Conservation (phyloP, 1,140 invertebrate genomes). For the Hormaphis cornu region DNA sequence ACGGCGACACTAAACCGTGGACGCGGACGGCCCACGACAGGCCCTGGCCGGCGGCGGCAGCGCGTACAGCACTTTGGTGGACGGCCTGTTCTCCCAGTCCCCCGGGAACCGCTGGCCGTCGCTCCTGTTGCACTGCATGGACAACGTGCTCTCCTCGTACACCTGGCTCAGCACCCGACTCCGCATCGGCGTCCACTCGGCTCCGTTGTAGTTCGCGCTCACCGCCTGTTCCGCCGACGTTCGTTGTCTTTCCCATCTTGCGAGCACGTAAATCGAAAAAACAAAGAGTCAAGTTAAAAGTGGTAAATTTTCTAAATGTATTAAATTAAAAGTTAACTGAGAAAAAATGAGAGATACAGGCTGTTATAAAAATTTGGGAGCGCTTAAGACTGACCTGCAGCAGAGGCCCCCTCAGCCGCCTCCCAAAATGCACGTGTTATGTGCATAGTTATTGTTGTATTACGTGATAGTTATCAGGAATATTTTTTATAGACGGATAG, state of each 20-base stretch:
- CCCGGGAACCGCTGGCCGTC: slow-evolving; percentile 74
- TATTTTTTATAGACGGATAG: too few relatives aligned
- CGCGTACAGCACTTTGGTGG: slow-evolving; percentile 47
- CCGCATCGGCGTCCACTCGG: slow-evolving; percentile 74
- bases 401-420: too few relatives aligned
- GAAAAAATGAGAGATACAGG: too few relatives aligned
- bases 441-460: too few relatives aligned
- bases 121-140: slow-evolving; percentile 92
- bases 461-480: too few relatives aligned
- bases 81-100: slow-evolving; percentile 54
- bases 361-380: too few relatives aligned
- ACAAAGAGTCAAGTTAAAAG: too few relatives aligned
- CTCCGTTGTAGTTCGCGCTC: slow-evolving; percentile 67
- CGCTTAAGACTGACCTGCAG: too few relatives aligned
- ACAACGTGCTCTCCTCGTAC: slow-evolving; percentile 76
- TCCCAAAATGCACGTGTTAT: too few relatives aligned
- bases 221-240: slow-evolving; percentile 48
- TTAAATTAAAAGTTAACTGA: too few relatives aligned
- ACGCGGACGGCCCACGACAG: slow-evolving; percentile 36
- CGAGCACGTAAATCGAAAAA: slow-evolving; percentile 33
- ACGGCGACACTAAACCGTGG: neutral
- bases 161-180: slow-evolving; percentile 61
- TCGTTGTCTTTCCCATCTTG: slow-evolving; percentile 60
- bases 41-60: slow-evolving; percentile 45
- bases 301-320: too few relatives aligned